A percentile compares a stretch with the other conserved stretches of the same genome.
Evolutionary conservation across 2,113 vertebrate genomes (phyloP).

Genomic region (Cyphomyrus plagiostoma): DNA sequence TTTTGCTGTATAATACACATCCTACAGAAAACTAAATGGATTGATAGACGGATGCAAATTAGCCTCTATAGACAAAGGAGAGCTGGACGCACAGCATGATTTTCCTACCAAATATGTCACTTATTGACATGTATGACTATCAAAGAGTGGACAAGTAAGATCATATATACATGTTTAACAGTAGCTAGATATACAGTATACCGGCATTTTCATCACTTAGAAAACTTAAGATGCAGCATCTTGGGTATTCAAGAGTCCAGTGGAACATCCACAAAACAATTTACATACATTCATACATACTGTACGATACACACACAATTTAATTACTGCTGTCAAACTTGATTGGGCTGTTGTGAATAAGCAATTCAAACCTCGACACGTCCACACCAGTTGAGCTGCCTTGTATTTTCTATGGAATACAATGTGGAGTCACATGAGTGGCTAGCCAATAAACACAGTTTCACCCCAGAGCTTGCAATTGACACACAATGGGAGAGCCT

Average conservation of each 20-base stretch:
- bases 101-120: slow-evolving; percentile 2
- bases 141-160: neutral
- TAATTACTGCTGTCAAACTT: neutral
- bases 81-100: neutral
- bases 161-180: slow-evolving; percentile 19
- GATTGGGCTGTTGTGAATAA: neutral
- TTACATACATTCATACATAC: slow-evolving; percentile 13
- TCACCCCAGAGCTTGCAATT: neutral
- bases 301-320: neutral
- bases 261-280: slow-evolving; percentile 12
- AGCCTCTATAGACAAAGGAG: neutral
- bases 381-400: neutral
- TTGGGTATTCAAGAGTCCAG: slow-evolving; percentile 17
- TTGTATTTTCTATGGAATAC: neutral
- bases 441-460: neutral
- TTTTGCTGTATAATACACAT: slow-evolving; percentile 6
- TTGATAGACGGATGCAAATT: neutral
- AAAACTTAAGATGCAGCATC: slow-evolving; percentile 23
- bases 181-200: slow-evolving; percentile 24
- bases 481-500: neutral
- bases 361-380: neutral
- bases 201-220: slow-evolving; percentile 20
- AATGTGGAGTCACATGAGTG: neutral
- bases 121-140: neutral
- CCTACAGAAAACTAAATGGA: neutral